Base-by-base conservation (phyloP, 2,888 invertebrate genomes). In the Acrobasis suavella region DNA sequence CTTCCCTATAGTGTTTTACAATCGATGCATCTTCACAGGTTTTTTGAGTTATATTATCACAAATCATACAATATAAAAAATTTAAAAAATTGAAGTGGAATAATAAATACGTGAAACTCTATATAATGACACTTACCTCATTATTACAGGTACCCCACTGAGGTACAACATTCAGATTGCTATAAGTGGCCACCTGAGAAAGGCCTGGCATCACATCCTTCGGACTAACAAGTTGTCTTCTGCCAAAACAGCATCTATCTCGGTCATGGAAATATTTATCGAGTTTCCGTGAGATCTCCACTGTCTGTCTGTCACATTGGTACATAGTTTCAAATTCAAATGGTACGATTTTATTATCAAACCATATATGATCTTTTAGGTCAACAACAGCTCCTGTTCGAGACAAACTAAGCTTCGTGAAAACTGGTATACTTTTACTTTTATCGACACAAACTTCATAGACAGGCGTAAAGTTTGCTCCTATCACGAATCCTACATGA, bases 121-220 rank as follows among this genome's bases (percentile, higher is more conserved):
- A 32, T 12, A n/a, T 22, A 32, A 14, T 1, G 32, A 32, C 5
- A 71, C 72, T 62, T 74, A 85, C 85, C 67, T 76, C 63, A 17
- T 71, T 54, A 62, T 75, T 73, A 64, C 85, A 87, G 1, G 80
- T 73, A 60, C 83, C 80, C 86, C 87, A 88, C 8, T 84, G 86
- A 16, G 87, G 86, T 1, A 81, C 71, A 9, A 82, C 72, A 65
- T 87, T 88, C 32, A 84, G 69, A 69, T 81, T 72, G 17, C 72
- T 77, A 62, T 73, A 83, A 0, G 82, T 77, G 0, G 82, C 69
- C 9, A 68, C 64, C 64, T 81, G 78, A 0, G 84, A 67, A 9
- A 82, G n/a, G 0, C 86, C 87, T 6, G 78, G 78, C 1, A 66
- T 61, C 1, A 87, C 73, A 64, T 86, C 82, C n/a, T 61, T 72